Percentiles rank a stretch among this genome's conserved stretches.
These are phyloP conservation scores for Macropus fuliginosus DNA, from an alignment of 2,797 vertebrate species.

Conservation along the genomic window DNA sequence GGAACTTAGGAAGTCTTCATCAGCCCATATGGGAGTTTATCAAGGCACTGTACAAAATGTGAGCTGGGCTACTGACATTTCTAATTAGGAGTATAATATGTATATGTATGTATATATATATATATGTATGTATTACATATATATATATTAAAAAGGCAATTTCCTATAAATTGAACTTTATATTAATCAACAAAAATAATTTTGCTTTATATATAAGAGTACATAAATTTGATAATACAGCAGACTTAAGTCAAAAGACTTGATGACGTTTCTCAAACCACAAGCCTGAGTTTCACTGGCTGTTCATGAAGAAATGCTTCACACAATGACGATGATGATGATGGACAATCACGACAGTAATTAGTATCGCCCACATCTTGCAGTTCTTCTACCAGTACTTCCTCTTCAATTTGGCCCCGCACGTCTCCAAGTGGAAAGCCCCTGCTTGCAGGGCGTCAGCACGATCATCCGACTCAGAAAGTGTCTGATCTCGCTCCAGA, in stretches of 20 bases:
- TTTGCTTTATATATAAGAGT: conserved; percentile 59
- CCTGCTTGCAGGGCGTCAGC: conserved; percentile 88
- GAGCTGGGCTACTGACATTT: conserved; percentile 59
- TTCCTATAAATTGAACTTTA: conserved; percentile 74
- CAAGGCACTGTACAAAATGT: conserved; percentile 60
- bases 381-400: conserved; percentile 91
- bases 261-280: conserved; percentile 62
- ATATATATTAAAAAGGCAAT: conserved; percentile 74
- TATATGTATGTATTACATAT: conserved; percentile 19
- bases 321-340: conserved; percentile 87
- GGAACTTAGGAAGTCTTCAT: neutral
- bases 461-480: conserved; percentile 87
- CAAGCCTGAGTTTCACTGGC: conserved; percentile 6
- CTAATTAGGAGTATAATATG: conserved; percentile 63
- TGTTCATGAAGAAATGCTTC: conserved; percentile 64
- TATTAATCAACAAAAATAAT: conserved; percentile 68
- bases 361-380: conserved; percentile 90
- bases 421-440: conserved; percentile 89
- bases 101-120: neutral
- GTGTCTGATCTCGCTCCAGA: conserved; percentile 88
- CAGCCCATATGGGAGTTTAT: neutral
- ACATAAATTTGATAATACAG: conserved; percentile 66
- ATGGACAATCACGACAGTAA: conserved; percentile 84
- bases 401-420: conserved; percentile 88
- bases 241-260: conserved; percentile 70